Conservation (phyloP, 2,113 vertebrate genomes). For the Lamprologus ornatipinnis region DNA sequence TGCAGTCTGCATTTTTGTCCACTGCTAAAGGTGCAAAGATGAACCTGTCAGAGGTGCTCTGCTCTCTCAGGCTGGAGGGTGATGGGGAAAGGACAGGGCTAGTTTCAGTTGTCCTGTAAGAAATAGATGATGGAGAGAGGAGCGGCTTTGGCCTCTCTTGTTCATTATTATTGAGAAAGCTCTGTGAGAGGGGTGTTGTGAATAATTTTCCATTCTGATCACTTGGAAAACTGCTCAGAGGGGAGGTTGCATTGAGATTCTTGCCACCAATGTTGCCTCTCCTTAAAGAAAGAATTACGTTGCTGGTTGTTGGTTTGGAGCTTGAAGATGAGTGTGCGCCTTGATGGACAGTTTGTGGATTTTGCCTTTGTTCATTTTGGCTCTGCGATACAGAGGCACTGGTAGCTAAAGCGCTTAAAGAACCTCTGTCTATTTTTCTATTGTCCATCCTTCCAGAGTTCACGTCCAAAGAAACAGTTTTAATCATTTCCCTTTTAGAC, state of each 20-base stretch:
- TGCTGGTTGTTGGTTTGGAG: conserved; percentile 68
- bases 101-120: background rate
- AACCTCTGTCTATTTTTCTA: background rate
- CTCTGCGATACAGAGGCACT: background rate
- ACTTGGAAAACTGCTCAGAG: background rate
- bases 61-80: background rate
- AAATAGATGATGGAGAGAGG: background rate
- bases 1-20: background rate
- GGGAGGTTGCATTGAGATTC: background rate
- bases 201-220: background rate
- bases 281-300: conserved; percentile 66
- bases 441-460: conserved; percentile 4
- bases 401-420: background rate
- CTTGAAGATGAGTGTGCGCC: conserved; percentile 19
- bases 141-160: conserved; percentile 6
- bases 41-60: background rate
- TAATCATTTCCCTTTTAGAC: conserved; percentile 21
- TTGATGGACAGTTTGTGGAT: conserved; percentile 21
- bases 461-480: conserved; percentile 34
- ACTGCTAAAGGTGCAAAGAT: background rate
- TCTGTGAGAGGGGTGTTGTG: background rate
- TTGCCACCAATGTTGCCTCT: conserved; percentile 26
- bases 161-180: conserved; percentile 14
- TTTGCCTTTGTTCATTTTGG: conserved; percentile 20
- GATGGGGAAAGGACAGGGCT: background rate